These are phyloP conservation scores for Athrips mouffetella DNA, from an alignment of 2,888 invertebrate species.

Conservation along the genomic window DNA sequence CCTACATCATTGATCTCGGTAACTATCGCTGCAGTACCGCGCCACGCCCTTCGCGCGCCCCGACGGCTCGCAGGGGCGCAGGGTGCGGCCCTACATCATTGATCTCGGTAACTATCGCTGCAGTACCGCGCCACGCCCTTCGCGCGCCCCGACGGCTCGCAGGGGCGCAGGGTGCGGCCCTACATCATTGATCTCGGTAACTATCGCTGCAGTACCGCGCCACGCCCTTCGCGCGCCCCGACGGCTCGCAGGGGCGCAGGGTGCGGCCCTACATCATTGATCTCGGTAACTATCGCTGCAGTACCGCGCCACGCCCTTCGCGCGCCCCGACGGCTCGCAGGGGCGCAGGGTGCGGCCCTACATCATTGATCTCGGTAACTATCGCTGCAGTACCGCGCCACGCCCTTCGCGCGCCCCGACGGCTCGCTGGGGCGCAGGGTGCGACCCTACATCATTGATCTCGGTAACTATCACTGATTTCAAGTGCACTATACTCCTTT, in stretches of 20 bases:
- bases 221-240: constrained; percentile 87
- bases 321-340: background rate
- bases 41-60: constrained; percentile 88
- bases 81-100: constrained; percentile 95
- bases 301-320: constrained; percentile 89
- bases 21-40: constrained; percentile 88
- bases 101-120: constrained; percentile 91
- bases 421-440: constrained; percentile 90
- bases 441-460: constrained; percentile 95
- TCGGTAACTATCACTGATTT: constrained; percentile 81
- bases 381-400: constrained; percentile 93
- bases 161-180: constrained; percentile 89
- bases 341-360: constrained; percentile 92
- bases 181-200: constrained; percentile 95
- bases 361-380: constrained; percentile 90
- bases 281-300: constrained; percentile 91
- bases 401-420: too few species aligned
- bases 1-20: constrained; percentile 96
- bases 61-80: constrained; percentile 87
- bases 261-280: constrained; percentile 97
- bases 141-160: constrained; percentile 85
- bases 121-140: constrained; percentile 95
- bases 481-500: too few species aligned
- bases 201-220: constrained; percentile 95
- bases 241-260: constrained; percentile 87